Evolutionary conservation across 1,140 invertebrate genomes (phyloP).

Genomic region (Drepana arcuata): DNA sequence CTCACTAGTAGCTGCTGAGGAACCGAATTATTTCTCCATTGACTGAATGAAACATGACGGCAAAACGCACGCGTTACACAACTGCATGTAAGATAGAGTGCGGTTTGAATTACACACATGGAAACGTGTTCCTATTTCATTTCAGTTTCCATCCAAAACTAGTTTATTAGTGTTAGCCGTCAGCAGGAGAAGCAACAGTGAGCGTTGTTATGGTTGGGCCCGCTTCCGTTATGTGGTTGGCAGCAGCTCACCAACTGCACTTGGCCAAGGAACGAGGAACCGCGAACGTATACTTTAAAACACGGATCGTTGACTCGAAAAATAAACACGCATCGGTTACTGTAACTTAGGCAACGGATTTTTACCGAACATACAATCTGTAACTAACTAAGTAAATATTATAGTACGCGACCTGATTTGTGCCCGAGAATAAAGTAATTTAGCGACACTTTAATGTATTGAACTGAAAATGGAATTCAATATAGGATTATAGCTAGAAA

Average conservation of each 20-base stretch:
- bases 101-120: conserved; percentile 28
- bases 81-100: too few relatives aligned
- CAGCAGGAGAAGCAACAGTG: conserved; percentile 34
- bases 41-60: too few relatives aligned
- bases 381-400: too few relatives aligned
- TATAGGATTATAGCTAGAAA: too few relatives aligned
- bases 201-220: conserved; percentile 41
- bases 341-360: conserved; percentile 15
- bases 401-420: too few relatives aligned
- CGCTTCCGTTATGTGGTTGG: conserved; percentile 38
- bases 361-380: conserved; percentile 6
- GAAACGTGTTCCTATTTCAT: conserved; percentile 36
- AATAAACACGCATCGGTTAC: conserved; percentile 36
- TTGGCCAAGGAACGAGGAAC: conserved; percentile 20
- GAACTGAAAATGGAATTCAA: too few relatives aligned
- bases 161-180: conserved; percentile 42
- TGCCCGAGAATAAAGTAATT: too few relatives aligned
- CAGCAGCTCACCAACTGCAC: conserved; percentile 11
- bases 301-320: conserved; percentile 34
- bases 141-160: conserved; percentile 37
- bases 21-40: too few relatives aligned
- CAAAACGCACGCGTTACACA: too few relatives aligned
- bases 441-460: too few relatives aligned
- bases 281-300: conserved; percentile 23
- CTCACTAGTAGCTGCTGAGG: too few relatives aligned